Base-by-base conservation (phyloP, 2,888 invertebrate species). In the Altica lythri region DNA sequence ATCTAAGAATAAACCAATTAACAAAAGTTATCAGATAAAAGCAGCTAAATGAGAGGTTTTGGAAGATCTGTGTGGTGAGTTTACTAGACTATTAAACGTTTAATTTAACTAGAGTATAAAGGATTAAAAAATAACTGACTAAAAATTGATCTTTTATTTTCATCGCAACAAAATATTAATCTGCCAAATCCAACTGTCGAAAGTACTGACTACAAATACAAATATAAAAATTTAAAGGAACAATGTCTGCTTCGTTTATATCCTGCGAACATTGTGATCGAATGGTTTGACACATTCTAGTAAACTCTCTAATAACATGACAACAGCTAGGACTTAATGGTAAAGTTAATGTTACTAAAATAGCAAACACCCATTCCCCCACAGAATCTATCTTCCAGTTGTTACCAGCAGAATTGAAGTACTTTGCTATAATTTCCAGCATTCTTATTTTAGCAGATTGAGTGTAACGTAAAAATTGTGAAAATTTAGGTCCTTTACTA, bases 131-230 rank as follows among this genome's bases (percentile, higher is more conserved):
- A n/a, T n/a, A n/a, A n/a, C n/a, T n/a, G n/a, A n/a, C n/a, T n/a
- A n/a, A n/a, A n/a, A n/a, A n/a, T n/a, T n/a, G n/a, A n/a, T n/a
- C n/a, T n/a, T n/a, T n/a, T 22, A 22, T 22, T 22, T 22, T 5
- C 4, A 22, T 22, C 4, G 22, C 8, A 22, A 22, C 4, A 22
- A 22, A 22, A 4, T 27, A 27, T 40, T 40, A 22, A 25, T 89
- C 89, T 17, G 84, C 86, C 67, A 91, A 78, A 75, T 91, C 91
- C 61, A 81, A 77, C 73, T 92, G 90, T 60, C 84, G 81, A 76
- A 88, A 91, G 75, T 88, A 89, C 66, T 83, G 80, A 30, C 86
- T 82, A 37, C 90, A 84, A 60, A 91, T 75, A 73, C 89, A 89
- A 69, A 91, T 88, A 66, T 88, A 83, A 44, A 90, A 78, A 76